These are phyloP conservation scores for Fundulus diaphanus DNA, from an alignment of 2,797 vertebrate species.

Conservation along the genomic window DNA sequence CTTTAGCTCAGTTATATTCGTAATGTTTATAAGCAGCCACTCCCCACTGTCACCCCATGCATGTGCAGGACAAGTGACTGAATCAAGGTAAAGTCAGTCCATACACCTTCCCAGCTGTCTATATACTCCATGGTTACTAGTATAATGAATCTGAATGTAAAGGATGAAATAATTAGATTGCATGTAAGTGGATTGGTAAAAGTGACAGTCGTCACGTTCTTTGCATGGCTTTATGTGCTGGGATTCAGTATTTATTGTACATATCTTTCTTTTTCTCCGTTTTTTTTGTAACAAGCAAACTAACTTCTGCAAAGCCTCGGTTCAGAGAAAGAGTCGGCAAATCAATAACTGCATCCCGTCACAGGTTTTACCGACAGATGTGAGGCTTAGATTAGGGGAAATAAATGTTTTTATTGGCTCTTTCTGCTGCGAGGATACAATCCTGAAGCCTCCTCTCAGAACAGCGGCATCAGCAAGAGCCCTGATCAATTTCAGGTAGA, in stretches of 20 bases:
- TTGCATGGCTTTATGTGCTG: not conserved
- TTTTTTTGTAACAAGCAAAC: not conserved
- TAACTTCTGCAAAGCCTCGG: not conserved
- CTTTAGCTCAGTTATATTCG: too few species aligned
- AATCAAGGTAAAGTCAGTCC: not conserved
- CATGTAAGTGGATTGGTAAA: not conserved
- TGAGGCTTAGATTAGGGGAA: slow-evolving; percentile 4
- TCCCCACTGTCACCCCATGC: not conserved
- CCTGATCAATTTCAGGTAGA: not conserved
- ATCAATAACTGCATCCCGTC: not conserved
- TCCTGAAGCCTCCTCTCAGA: not conserved
- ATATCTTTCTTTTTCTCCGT: too few species aligned
- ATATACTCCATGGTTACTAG: not conserved
- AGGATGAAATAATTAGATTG: not conserved
- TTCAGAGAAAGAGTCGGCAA: not conserved
- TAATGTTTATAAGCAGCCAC: not conserved
- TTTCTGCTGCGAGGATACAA: not conserved
- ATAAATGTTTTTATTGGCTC: slow-evolving; percentile 10
- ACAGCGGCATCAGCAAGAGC: slow-evolving; percentile 1
- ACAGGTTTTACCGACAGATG: slow-evolving; percentile 3
- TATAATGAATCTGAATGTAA: not conserved
- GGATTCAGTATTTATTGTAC: not conserved
- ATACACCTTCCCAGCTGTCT: not conserved
- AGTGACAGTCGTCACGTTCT: not conserved
- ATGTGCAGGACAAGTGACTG: not conserved